These are phyloP conservation scores for Cariama cristata DNA, from an alignment of 2,113 vertebrate genomes.

Conservation along the genomic window DNA sequence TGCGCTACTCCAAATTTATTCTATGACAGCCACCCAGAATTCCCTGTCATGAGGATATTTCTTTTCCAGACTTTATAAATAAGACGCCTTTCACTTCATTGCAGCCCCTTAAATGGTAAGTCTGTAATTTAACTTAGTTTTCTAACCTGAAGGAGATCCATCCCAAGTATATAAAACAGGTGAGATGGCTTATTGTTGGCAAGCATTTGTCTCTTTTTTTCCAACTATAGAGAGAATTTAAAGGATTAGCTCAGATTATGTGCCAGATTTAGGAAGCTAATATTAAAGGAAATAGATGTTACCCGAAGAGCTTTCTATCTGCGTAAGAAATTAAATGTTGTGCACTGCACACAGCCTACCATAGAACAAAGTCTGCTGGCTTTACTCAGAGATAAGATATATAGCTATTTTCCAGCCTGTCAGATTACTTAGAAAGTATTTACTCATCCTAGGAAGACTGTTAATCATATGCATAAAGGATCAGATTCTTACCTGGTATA, in stretches of 20 bases:
- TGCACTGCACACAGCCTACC: background rate
- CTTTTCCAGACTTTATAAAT: background rate
- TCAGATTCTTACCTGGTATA: background rate
- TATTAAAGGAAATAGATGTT: background rate
- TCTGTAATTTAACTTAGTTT: background rate
- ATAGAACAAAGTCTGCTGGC: background rate
- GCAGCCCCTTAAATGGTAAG: background rate
- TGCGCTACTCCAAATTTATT: background rate
- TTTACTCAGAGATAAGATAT: background rate
- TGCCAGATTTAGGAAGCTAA: background rate
- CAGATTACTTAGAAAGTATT: background rate
- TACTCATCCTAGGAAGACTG: background rate
- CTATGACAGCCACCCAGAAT: background rate
- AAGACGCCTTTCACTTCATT: background rate
- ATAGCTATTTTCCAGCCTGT: background rate
- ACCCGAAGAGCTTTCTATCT: background rate
- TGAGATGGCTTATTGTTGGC: background rate
- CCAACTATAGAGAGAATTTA: background rate
- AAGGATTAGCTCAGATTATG: background rate
- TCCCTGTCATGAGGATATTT: background rate
- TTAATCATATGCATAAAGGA: background rate
- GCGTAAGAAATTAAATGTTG: background rate
- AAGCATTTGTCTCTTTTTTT: background rate
- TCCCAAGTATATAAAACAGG: background rate
- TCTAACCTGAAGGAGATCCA: background rate